These are phyloP conservation scores for Drosophila micromelanica DNA, from an alignment of 1,140 invertebrate species.

Conservation along the genomic window DNA sequence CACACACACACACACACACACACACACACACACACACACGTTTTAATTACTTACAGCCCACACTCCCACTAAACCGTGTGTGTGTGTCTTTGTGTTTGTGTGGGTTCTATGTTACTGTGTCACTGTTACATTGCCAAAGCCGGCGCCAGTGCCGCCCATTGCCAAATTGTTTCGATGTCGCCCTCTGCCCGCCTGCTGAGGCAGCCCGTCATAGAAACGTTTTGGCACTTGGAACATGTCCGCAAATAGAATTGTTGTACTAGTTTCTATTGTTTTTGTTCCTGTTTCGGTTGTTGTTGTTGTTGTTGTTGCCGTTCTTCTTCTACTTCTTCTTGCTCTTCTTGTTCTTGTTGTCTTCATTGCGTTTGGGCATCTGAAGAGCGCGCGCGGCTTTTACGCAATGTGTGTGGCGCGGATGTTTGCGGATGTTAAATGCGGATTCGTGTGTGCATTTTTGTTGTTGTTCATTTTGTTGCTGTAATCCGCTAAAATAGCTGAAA, in stretches of 20 bases:
- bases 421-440: conserved; percentile 26
- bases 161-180: conserved; percentile 24
- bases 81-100: not conserved
- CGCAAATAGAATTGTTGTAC: conserved; percentile 51
- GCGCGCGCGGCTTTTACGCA: conserved; percentile 50
- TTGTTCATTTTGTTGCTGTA: conserved; percentile 1
- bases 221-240: conserved; percentile 39
- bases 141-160: conserved; percentile 34
- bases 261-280: conserved; percentile 12
- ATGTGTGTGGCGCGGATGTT: conserved; percentile 32
- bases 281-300: conserved; percentile 5
- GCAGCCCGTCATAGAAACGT: conserved; percentile 21
- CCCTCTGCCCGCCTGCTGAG: not conserved
- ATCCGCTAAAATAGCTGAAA: conserved; percentile 2
- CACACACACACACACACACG: too few relatives aligned
- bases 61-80: not conserved
- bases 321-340: not conserved
- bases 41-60: not conserved
- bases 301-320: conserved; percentile 1
- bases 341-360: conserved; percentile 32
- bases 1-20: too few relatives aligned
- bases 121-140: conserved; percentile 54
- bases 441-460: conserved; percentile 8
- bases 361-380: conserved; percentile 35
- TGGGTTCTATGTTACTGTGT: conserved; percentile 37